These are phyloP conservation scores for Shinisaurus crocodilurus DNA, from an alignment of 2,113 vertebrate genomes.

Conservation along the genomic window DNA sequence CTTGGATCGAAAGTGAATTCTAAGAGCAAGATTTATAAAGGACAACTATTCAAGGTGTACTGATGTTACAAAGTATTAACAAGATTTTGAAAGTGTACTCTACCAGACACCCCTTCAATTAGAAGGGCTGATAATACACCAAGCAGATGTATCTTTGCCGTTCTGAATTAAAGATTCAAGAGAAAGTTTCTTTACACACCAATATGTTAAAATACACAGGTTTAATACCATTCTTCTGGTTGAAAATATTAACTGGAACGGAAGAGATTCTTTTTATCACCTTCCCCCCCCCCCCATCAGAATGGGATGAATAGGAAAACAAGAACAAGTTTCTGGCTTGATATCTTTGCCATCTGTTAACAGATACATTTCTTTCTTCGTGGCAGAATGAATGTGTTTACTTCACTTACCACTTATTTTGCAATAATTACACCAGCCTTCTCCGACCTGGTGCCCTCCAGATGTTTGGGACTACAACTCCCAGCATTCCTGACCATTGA, in stretches of 20 bases:
- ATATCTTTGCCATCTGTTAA: neutral
- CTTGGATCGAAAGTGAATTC: neutral
- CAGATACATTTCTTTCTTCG: neutral
- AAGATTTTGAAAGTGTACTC: neutral
- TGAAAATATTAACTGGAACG: slow-evolving; percentile 2
- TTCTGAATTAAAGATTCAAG: neutral
- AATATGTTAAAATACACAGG: neutral
- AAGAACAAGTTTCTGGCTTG: neutral
- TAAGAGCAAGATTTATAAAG: neutral
- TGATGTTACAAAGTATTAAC: slow-evolving; percentile 3
- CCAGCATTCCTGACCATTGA: too few relatives aligned
- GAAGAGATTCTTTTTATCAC: neutral
- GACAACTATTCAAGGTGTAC: neutral
- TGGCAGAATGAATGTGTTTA: neutral
- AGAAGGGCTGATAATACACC: neutral
- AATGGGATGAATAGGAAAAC: neutral
- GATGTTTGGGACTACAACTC: too few relatives aligned
- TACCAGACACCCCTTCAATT: neutral
- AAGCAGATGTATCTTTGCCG: neutral
- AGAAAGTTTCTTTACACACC: neutral
- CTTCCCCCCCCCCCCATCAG: neutral
- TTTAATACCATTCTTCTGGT: neutral
- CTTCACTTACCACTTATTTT: neutral
- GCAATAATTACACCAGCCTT: neutral
- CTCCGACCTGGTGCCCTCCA: too few relatives aligned